Evolutionary conservation across 53 echinoderm and acorn worm genomes (phyloP).

Genomic region (Pentamera pediparva): DNA sequence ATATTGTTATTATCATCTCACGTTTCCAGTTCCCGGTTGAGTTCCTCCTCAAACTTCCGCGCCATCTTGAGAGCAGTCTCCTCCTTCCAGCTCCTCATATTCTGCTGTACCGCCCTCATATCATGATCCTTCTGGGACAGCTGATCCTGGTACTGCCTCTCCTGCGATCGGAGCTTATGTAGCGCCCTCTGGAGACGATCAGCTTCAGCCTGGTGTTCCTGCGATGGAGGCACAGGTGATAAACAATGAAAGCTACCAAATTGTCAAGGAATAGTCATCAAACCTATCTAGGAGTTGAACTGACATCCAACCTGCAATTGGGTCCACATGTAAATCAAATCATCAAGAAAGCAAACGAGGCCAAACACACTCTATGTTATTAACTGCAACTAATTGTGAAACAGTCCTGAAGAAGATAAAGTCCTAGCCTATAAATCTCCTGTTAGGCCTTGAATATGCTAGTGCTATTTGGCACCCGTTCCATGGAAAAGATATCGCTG

Average conservation of each 20-base stretch:
- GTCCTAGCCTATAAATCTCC: too few relatives aligned
- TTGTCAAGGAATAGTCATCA: not conserved
- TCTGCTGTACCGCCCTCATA: slow-evolving; percentile 68
- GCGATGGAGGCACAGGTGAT: not conserved
- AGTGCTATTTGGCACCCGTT: too few relatives aligned
- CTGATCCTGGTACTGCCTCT: slow-evolving; percentile 53
- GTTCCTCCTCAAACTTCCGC: slow-evolving; percentile 96
- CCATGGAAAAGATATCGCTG: too few relatives aligned
- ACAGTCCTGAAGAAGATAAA: too few relatives aligned
- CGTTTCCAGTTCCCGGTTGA: slow-evolving; percentile 81
- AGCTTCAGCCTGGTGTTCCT: slow-evolving; percentile 73
- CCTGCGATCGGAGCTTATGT: slow-evolving; percentile 40
- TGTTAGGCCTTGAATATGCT: too few relatives aligned
- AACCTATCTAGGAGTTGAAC: too few relatives aligned
- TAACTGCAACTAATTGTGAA: too few relatives aligned
- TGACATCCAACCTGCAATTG: too few relatives aligned
- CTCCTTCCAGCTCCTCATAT: slow-evolving; percentile 91
- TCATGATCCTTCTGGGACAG: slow-evolving; percentile 73
- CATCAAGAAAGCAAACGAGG: too few relatives aligned
- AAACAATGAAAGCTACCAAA: not conserved
- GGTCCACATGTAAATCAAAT: too few relatives aligned
- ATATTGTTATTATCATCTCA: slow-evolving; percentile 28
- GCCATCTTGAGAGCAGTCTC: slow-evolving; percentile 98
- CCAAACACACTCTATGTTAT: too few relatives aligned
- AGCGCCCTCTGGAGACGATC: slow-evolving; percentile 62